phyloP scores from a whole-genome alignment of 2,888 invertebrate species.

The Harpalus rubripes region DNA sequence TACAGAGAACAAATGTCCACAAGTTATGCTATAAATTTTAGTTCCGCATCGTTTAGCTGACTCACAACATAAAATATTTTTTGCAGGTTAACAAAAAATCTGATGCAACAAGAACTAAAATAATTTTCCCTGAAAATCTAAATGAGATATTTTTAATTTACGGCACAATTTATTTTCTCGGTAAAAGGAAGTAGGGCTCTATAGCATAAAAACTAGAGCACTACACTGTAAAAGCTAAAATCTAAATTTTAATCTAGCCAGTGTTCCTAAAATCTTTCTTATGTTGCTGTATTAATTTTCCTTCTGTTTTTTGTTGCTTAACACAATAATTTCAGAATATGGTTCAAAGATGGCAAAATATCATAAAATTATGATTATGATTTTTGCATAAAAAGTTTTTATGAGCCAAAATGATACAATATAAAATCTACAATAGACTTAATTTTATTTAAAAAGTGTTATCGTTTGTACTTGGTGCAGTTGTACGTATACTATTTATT shows the following conservation, averaged over 20 bases:
- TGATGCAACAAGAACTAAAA: slow-evolving; percentile 2
- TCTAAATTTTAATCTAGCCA: not conserved
- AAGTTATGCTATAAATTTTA: slow-evolving; percentile 34
- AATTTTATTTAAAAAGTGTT: too few relatives aligned
- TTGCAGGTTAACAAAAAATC: slow-evolving; percentile 4
- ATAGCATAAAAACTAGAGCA: not conserved
- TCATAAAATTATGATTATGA: too few relatives aligned
- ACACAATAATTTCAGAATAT: too few relatives aligned
- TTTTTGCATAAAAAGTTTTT: too few relatives aligned
- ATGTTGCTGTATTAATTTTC: too few relatives aligned
- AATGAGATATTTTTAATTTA: not conserved
- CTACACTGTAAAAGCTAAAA: not conserved
- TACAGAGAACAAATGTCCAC: slow-evolving; percentile 4
- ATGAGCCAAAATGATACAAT: too few relatives aligned
- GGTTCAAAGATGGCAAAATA: too few relatives aligned
- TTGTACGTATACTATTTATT: too few relatives aligned
- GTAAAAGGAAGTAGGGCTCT: not conserved
- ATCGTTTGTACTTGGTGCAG: too few relatives aligned
- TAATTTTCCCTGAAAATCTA: not conserved
- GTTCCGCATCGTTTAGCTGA: slow-evolving; percentile 28
- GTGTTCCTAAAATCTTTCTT: too few relatives aligned
- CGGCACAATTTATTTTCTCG: not conserved
- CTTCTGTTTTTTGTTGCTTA: too few relatives aligned
- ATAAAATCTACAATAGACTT: too few relatives aligned
- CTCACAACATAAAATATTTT: slow-evolving; percentile 28